phyloP scores from a whole-genome alignment of 2,113 vertebrate species.

The Oplegnathus fasciatus region DNA sequence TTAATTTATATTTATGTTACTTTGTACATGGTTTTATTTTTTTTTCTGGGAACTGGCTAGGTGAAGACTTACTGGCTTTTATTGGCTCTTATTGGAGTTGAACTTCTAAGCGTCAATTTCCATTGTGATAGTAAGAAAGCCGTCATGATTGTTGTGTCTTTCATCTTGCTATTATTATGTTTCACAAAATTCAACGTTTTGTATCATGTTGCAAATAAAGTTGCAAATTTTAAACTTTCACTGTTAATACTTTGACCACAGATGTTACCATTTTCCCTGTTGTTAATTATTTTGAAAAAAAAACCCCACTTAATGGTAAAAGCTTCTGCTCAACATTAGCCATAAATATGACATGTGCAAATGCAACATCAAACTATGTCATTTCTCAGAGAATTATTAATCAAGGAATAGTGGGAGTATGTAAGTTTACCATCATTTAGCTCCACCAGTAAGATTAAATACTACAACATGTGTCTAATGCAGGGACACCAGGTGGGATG shows the following conservation, averaged over 20 bases:
- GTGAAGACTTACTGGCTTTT: too few relatives aligned
- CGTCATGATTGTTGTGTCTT: not conserved
- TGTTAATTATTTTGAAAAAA: not conserved
- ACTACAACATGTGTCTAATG: not conserved
- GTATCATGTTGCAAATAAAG: not conserved
- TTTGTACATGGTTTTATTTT: too few relatives aligned
- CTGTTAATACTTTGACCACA: not conserved
- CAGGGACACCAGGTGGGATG: constrained; percentile 14
- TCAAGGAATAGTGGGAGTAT: not conserved
- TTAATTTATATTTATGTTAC: not conserved
- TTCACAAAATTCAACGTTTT: not conserved
- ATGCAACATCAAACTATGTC: not conserved
- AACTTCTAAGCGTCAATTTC: too few relatives aligned
- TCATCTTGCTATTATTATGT: not conserved
- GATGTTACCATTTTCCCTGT: not conserved
- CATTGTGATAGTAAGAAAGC: not conserved
- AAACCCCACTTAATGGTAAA: not conserved
- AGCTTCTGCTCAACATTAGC: too few relatives aligned
- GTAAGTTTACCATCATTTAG: not conserved
- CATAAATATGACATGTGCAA: not conserved
- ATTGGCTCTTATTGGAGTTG: too few relatives aligned
- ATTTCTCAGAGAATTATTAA: constrained; percentile 1
- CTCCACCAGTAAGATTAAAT: constrained; percentile 1
- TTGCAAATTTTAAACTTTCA: not conserved
- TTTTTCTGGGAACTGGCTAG: not conserved